These are phyloP conservation scores for Brachyrhaphis roseni DNA, from an alignment of 2,797 vertebrate species.

Conservation along the genomic window DNA sequence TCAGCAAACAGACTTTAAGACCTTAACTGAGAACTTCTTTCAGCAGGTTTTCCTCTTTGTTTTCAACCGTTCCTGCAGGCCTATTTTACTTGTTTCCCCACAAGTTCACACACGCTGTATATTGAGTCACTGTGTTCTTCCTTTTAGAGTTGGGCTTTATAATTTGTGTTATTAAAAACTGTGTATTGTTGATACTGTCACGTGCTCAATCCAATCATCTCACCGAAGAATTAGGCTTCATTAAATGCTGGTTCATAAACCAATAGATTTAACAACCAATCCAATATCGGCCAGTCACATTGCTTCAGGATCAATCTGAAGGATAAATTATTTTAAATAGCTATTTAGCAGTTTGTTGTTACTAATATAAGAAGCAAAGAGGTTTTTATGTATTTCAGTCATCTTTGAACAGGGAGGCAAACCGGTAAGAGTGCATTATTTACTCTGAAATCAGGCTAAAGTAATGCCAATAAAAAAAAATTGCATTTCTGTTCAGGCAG, in stretches of 20 bases:
- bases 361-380: neutral
- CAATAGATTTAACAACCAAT: neutral
- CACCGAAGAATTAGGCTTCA: neutral
- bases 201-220: slow-evolving; percentile 32
- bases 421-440: neutral
- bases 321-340: neutral
- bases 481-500: neutral
- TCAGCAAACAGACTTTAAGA: slow-evolving; percentile 38
- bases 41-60: slow-evolving; percentile 27
- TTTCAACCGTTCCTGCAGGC: slow-evolving; percentile 7
- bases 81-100: slow-evolving; percentile 3
- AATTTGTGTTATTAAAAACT: slow-evolving; percentile 32
- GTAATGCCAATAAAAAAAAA: neutral
- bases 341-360: neutral
- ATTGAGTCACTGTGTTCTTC: neutral
- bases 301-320: neutral
- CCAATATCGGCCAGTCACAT: neutral
- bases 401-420: neutral
- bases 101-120: neutral
- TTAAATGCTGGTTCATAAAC: neutral
- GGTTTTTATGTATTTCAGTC: neutral
- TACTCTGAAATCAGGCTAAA: neutral
- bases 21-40: slow-evolving; percentile 35
- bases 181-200: slow-evolving; percentile 35
- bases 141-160: slow-evolving; percentile 10